Percentiles rank a stretch among this genome's conserved stretches.
These are phyloP conservation scores for Varanus salvator DNA, from an alignment of 2,113 vertebrate species.

Conservation along the genomic window DNA sequence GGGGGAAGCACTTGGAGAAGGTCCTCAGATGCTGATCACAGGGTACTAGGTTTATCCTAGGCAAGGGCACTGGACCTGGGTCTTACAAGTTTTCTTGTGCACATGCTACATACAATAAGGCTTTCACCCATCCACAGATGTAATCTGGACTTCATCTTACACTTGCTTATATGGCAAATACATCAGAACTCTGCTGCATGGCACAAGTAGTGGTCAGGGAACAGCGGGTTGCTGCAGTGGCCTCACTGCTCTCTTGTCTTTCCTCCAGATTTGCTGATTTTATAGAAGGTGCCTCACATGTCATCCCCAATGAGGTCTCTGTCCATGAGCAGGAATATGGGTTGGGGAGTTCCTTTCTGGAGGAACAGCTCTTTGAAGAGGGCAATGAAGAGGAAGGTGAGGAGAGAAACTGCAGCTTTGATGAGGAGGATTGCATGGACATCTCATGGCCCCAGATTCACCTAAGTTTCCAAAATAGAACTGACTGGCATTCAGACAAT, in stretches of 20 bases:
- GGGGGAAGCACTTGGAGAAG: too few relatives aligned
- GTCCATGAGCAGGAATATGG: slow-evolving; percentile 89
- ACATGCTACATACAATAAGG: too few relatives aligned
- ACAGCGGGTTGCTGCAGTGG: background rate
- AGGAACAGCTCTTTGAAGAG: slow-evolving; percentile 85
- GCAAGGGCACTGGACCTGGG: too few relatives aligned
- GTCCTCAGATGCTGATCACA: too few relatives aligned
- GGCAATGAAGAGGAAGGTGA: slow-evolving; percentile 75
- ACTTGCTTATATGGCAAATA: background rate
- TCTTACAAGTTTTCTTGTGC: background rate
- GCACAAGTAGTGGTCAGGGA: background rate
- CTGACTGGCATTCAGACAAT: fast-evolving
- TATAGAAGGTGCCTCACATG: slow-evolving; percentile 87
- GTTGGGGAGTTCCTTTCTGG: slow-evolving; percentile 79
- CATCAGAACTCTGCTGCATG: background rate
- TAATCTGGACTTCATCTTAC: background rate
- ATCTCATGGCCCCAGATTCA: background rate
- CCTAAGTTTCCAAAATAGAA: slow-evolving; percentile 26
- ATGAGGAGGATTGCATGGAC: background rate
- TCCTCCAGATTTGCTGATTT: slow-evolving; percentile 94
- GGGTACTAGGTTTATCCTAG: too few relatives aligned
- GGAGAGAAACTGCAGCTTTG: background rate
- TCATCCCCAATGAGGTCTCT: slow-evolving; percentile 85
- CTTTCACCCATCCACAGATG: background rate
- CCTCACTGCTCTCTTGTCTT: background rate